A percentile compares a stretch with the other conserved stretches of the same genome.
These are phyloP conservation scores for Lophius americanus DNA, from an alignment of 2,797 vertebrate genomes.

Conservation along the genomic window DNA sequence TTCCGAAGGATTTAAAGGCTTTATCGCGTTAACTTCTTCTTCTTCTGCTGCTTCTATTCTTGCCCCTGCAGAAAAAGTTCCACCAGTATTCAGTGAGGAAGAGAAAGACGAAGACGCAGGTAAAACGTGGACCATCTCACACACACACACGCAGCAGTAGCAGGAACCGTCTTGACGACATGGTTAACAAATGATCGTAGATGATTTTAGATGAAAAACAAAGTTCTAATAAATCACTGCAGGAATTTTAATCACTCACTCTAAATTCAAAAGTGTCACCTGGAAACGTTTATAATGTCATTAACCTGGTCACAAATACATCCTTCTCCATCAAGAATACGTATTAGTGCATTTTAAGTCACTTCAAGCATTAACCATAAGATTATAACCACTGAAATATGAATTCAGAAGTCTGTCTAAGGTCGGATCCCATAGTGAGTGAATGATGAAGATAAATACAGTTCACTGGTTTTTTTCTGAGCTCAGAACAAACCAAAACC, in stretches of 20 bases:
- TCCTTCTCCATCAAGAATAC: neutral
- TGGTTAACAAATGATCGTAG: slow-evolving; percentile 6
- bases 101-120: slow-evolving; percentile 67
- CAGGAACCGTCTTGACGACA: neutral
- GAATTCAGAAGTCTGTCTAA: too few relatives aligned
- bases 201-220: slow-evolving; percentile 13
- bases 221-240: too few relatives aligned
- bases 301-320: neutral
- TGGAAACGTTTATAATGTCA: neutral
- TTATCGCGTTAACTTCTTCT: neutral
- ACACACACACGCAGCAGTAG: neutral
- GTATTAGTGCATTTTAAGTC: neutral
- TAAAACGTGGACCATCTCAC: slow-evolving; percentile 40
- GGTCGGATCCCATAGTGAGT: too few relatives aligned
- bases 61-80: slow-evolving; percentile 68
- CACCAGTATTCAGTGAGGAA: slow-evolving; percentile 58
- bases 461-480: too few relatives aligned
- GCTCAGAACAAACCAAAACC: too few relatives aligned
- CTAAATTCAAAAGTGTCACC: too few relatives aligned
- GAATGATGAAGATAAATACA: too few relatives aligned
- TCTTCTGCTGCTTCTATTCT: slow-evolving; percentile 11
- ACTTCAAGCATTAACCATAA: too few relatives aligned
- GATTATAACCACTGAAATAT: too few relatives aligned
- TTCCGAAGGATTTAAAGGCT: neutral
- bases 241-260: too few relatives aligned